Conservation (phyloP, 2,113 vertebrate genomes). For the Poecilia latipinna region DNA sequence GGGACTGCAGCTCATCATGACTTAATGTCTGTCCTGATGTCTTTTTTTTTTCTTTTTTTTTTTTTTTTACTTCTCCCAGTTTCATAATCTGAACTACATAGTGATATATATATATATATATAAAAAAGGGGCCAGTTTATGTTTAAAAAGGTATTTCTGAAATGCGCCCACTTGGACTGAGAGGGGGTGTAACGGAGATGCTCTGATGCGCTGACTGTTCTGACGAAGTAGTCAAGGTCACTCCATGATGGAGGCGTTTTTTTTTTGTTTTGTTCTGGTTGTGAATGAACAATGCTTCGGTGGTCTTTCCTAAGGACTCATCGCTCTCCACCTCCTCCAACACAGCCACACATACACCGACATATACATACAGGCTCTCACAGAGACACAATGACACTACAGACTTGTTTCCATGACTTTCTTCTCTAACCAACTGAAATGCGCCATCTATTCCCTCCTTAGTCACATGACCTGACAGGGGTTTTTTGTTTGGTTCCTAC, state of each 20-base stretch:
- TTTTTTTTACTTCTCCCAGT: constrained; percentile 12
- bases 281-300: constrained; percentile 71
- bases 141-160: constrained; percentile 44
- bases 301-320: constrained; percentile 49
- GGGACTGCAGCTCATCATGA: constrained; percentile 33
- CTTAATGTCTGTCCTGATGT: constrained; percentile 13
- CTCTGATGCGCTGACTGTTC: constrained; percentile 30
- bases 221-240: constrained; percentile 67
- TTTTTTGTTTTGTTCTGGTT: constrained; percentile 35
- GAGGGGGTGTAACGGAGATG: constrained; percentile 38
- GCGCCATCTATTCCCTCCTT: constrained; percentile 51
- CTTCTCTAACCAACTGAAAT: constrained; percentile 56
- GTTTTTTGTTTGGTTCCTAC: constrained; percentile 52
- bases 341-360: constrained; percentile 15
- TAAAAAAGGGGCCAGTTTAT: constrained; percentile 29
- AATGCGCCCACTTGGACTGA: constrained; percentile 49
- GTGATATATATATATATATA: constrained; percentile 58
- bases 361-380: constrained; percentile 3
- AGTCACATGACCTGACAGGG: constrained; percentile 58
- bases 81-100: constrained; percentile 52
- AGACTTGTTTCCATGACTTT: constrained; percentile 71
- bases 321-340: constrained; percentile 44
- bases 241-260: constrained; percentile 62
- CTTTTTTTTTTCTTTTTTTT: background rate
- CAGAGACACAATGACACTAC: constrained; percentile 62